These are phyloP conservation scores for Araneus ventricosus DNA, from an alignment of 1,140 invertebrate species.

Conservation along the genomic window DNA sequence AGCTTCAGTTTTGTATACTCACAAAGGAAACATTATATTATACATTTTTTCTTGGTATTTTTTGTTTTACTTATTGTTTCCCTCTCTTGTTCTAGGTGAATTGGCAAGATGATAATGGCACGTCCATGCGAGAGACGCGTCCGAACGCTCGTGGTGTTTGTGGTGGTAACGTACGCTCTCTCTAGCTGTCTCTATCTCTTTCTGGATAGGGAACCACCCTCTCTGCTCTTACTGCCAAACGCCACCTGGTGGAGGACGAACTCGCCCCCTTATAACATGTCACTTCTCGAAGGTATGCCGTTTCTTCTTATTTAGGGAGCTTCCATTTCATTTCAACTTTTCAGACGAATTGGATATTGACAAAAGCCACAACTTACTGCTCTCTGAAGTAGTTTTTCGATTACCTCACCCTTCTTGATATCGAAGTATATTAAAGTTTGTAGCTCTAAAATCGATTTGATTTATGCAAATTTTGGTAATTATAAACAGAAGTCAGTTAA, in stretches of 20 bases:
- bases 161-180: conserved; percentile 57
- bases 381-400: no score
- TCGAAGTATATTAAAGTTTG: background rate
- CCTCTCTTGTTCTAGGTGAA: conserved; percentile 47
- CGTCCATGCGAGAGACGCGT: conserved; percentile 65
- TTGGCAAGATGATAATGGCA: conserved; percentile 38
- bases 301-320: background rate
- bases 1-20: no score
- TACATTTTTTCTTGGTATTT: no score
- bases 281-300: conserved; percentile 42
- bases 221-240: conserved; percentile 30
- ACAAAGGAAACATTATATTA: no score
- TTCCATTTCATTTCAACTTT: no score
- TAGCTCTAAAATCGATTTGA: background rate
- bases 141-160: conserved; percentile 11
- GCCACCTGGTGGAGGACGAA: conserved; percentile 66
- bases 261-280: conserved; percentile 65
- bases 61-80: no score
- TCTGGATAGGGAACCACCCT: background rate
- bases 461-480: no score
- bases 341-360: no score
- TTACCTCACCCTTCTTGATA: no score
- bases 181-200: conserved; percentile 31
- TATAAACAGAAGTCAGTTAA: no score
- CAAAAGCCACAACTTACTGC: no score